These are phyloP conservation scores for Rhizoglyphus robini DNA, from an alignment of 1,140 invertebrate species.

Conservation along the genomic window DNA sequence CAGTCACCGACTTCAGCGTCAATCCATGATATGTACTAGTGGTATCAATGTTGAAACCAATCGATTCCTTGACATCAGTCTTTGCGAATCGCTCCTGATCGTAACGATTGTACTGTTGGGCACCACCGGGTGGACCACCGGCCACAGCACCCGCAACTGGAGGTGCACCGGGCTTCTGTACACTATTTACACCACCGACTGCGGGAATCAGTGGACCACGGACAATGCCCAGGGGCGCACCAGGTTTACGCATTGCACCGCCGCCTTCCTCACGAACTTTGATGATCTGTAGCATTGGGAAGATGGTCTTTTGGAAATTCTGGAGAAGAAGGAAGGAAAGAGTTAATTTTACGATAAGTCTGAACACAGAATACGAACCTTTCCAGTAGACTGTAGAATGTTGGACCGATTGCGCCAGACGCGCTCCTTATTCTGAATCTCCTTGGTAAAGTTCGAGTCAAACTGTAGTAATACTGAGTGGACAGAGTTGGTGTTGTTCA, in stretches of 20 bases:
- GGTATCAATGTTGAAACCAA: slow-evolving; percentile 91
- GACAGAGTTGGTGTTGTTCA: slow-evolving; percentile 27
- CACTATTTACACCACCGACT: background rate
- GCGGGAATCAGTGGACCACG: background rate
- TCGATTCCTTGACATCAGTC: slow-evolving; percentile 39
- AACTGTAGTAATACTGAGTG: slow-evolving; percentile 59
- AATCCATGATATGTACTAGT: slow-evolving; percentile 95
- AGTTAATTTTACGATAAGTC: slow-evolving; percentile 8
- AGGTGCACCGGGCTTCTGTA: background rate
- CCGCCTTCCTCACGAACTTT: slow-evolving; percentile 84
- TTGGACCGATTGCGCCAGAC: slow-evolving; percentile 90
- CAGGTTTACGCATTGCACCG: slow-evolving; percentile 11
- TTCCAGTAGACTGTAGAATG: slow-evolving; percentile 85
- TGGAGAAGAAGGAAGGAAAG: slow-evolving; percentile 31
- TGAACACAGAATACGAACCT: no score
- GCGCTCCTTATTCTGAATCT: slow-evolving; percentile 83
- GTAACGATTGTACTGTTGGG: slow-evolving; percentile 72
- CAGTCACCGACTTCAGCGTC: slow-evolving; percentile 91
- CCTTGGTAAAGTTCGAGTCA: slow-evolving; percentile 87
- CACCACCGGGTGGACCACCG: slow-evolving; percentile 45
- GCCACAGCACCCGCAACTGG: slow-evolving; percentile 22
- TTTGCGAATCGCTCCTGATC: slow-evolving; percentile 85
- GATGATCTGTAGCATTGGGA: slow-evolving; percentile 78
- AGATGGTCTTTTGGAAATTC: slow-evolving; percentile 83
- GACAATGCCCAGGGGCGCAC: background rate